Evolutionary conservation across 2,888 invertebrate species (phyloP), one percentile per base, ranked within the genome.

Genomic region (Brachyptera risi): DNA sequence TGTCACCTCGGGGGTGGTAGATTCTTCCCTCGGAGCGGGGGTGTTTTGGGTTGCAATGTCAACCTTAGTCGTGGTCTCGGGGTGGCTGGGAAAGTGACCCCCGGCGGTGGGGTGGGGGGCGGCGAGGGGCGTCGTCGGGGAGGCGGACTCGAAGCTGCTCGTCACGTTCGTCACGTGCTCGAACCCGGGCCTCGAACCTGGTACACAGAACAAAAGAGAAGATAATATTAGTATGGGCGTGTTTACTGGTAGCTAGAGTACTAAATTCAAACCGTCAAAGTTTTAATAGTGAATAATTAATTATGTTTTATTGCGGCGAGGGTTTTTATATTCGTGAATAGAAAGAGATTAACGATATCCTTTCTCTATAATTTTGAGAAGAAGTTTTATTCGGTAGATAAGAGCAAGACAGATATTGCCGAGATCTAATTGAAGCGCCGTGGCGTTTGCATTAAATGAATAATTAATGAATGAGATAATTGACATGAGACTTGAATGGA

Each of bases 381-480:
- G 21, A 42, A 42, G 42, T 42, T 42, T 42, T 42, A 42, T 42
- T 21, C 42, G 17, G 19, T 42, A 15, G 42, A 42, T 42, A 21
- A 42, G 42, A 21, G 2, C 21, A 9, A 42, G 42, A n/a, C n/a
- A n/a, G n/a, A 5, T 42, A 19, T 21, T 19, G 21, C 42, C 42
- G 42, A 19, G 42, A 42, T 21, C 42, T 42, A 42, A 42, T 42
- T 42, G 42, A 17, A n/a, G 21, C 13, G 21, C 21, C 42, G 42
- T 42, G 19, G 42, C 42, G 21, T 42, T 42, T 19, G 42, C 42
- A 42, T 42, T 42, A 17, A 21, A 42, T 42, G 42, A 42, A 42
- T 42, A 42, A 42, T 42, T 42, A 42, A 42, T 21, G 7, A 42
- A 21, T 21, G 5, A 19, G 42, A 42, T 42, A 42, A 42, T 42